These are phyloP conservation scores for Cylas formicarius DNA, from an alignment of 1,140 invertebrate species.

Conservation along the genomic window DNA sequence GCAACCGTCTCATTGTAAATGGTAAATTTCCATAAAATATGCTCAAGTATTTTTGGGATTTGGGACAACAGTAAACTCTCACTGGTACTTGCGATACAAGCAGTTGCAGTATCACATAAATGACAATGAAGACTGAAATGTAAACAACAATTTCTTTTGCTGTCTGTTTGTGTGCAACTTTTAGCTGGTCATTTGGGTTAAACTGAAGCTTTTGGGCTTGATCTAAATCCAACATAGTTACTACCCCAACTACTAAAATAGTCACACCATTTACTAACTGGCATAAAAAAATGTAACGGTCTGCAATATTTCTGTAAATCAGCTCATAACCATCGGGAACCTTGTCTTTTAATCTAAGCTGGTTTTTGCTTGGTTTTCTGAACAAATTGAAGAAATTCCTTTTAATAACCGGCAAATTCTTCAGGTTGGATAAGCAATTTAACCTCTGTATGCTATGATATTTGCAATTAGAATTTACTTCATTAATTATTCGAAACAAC, in stretches of 20 bases:
- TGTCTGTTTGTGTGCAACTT: constrained; percentile 1
- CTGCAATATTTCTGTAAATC: constrained; percentile 32
- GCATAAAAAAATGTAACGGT: constrained; percentile 24
- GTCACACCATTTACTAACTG: constrained; percentile 16
- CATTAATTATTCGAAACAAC: no score
- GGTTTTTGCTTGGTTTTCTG: constrained; percentile 17
- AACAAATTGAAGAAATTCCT: constrained; percentile 17
- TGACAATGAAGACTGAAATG: constrained; percentile 14
- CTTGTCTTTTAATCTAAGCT: constrained; percentile 28
- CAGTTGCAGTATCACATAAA: constrained; percentile 21
- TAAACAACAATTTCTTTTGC: constrained; percentile 21
- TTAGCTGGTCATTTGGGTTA: not conserved
- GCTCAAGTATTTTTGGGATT: constrained; percentile 24
- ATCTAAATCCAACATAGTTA: constrained; percentile 5
- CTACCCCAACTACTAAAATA: constrained; percentile 10
- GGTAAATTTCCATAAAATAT: constrained; percentile 27
- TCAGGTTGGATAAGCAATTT: no score
- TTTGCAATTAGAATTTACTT: no score
- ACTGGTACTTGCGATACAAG: constrained; percentile 26
- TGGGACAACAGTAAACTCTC: constrained; percentile 27
- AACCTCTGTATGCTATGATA: no score
- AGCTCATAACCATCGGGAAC: constrained; percentile 29
- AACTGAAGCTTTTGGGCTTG: constrained; percentile 1
- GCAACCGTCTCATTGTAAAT: constrained; percentile 14
- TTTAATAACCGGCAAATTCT: no score